Evolutionary conservation across 35 echinoderm and acorn worm species (phyloP), one percentile per base, ranked within the genome.

Genomic region (Heliocidaris erythrogramma): DNA sequence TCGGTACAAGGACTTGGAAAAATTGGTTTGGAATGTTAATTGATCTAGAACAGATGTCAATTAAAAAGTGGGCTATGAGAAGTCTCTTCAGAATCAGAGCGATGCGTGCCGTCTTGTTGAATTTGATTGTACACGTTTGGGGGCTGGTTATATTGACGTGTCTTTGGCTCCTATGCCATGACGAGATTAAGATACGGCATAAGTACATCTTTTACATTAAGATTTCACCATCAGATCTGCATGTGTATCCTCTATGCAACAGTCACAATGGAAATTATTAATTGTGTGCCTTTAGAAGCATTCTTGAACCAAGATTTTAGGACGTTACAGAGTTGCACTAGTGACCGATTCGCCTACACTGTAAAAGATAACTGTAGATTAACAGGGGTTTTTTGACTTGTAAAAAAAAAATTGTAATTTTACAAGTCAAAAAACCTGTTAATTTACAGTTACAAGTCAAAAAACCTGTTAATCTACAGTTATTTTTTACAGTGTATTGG

Each of bases 21-120:
- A 78, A 78, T 27, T 7, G 61, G 5, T 78, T 78, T 18, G 27
- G 65, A 78, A 78, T 78, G 21, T n/a, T 29, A 78, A 78, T 18
- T 78, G 65, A 78, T 78, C 65, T 78, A 24, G 65, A 78, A n/a
- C 65, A 78, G 65, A 78, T 78, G 65, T 78, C 65, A 78, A 56
- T n/a, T 27, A 78, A 78, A 42, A 27, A 78, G 18, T 78, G 27
- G 65, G 12, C 59, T 60, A 12, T 60, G 59, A 60, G 12, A 10
- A 60, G 2, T 18, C 59, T 18, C 59, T 18, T 60, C 12, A 18
- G 59, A 10, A 60, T 11, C 59, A 60, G 59, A 60, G 7, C 12
- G 18, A 2, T 60, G 59, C 12, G 18, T 14, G 18, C 65, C 65
- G 65, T 78, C 65, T 78, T 78, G 4, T 27, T 27, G 8, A 78